Evolutionary conservation across 2,888 invertebrate species (phyloP), one percentile per base, ranked within the genome.

Genomic region (Frankliniella fusca): DNA sequence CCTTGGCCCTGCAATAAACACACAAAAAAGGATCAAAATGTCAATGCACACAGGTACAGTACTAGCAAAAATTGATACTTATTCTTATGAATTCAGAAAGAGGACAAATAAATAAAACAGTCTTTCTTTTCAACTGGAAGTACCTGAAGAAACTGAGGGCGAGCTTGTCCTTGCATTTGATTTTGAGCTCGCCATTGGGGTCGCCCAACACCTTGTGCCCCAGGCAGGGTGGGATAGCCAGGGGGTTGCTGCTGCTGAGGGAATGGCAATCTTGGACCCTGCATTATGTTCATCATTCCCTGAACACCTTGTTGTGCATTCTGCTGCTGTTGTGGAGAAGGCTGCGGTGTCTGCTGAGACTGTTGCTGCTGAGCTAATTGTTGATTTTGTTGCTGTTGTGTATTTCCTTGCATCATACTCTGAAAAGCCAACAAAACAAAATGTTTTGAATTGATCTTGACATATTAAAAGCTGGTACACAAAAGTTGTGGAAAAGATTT

Each of bases 361-460:
- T 84, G 87, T 82, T 84, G 85, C 81, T 85, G 85, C 65, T 85
- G 84, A 80, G 84, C 87, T 20, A 86, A 86, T 82, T 86, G 87
- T 50, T 85, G 85, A 79, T 85, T 85, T 76, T 85, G 84, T 83
- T 86, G 85, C 80, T 87, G 86, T 79, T 87, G 87, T 49, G 70
- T 12, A 27, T 76, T 76, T 23, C 70, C 70, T 27, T 23, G 10
- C 23, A 76, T 70, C 27, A 76, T 9, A 8, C 70, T 11, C 70
- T 70, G 70, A 11, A 76, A 3, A 23, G 12, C 54, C 12, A 54
- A 54, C 11, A n/a, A n/a, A n/a, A n/a, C n/a, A n/a, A 38, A 38
- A 38, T 5, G 38, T 38, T 38, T 38, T 38, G 38, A 5, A 38
- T 38, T 38, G 3, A 38, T 38, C 38, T 38, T 5, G 38, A 38